A percentile compares a stretch with the other conserved stretches of the same genome.
phyloP scores from a whole-genome alignment of 2,888 invertebrate genomes.

The Dasypogon diadema region DNA sequence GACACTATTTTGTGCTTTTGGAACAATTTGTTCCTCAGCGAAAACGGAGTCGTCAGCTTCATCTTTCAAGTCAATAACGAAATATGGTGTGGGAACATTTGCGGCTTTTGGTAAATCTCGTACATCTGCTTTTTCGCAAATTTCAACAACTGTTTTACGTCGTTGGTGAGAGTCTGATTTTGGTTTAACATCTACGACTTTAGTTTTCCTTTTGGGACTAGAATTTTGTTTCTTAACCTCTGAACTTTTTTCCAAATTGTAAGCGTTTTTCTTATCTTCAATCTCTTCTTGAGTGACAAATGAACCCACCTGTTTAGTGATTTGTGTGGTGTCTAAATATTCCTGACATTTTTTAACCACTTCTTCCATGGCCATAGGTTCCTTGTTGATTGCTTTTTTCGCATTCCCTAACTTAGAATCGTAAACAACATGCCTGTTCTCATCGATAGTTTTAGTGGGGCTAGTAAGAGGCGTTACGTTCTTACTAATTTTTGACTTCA shows the following conservation, averaged over 20 bases:
- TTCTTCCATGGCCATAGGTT: constrained; percentile 5
- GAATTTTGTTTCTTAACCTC: background rate
- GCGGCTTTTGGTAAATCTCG: constrained; percentile 43
- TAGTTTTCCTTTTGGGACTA: background rate
- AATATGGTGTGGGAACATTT: constrained; percentile 51
- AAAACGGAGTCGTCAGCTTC: background rate
- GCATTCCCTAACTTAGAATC: background rate
- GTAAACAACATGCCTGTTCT: constrained; percentile 23
- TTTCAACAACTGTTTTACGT: constrained; percentile 52
- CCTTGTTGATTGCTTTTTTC: background rate
- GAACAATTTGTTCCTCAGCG: background rate
- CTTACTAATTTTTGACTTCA: background rate
- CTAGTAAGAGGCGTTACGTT: background rate
- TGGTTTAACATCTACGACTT: background rate
- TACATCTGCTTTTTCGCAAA: constrained; percentile 53
- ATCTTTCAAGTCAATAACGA: constrained; percentile 51
- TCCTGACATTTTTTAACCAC: constrained; percentile 34
- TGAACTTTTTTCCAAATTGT: background rate
- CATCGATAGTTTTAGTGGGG: background rate
- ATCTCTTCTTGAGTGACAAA: background rate
- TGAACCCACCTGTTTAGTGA: background rate
- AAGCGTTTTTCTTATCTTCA: background rate
- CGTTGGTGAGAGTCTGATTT: constrained; percentile 2
- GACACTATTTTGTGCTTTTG: background rate
- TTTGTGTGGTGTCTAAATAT: constrained; percentile 6